Percentiles rank a stretch among this genome's conserved stretches.
These are phyloP conservation scores for Scaptomyza parva DNA, from an alignment of 2,888 invertebrate species.

Conservation along the genomic window DNA sequence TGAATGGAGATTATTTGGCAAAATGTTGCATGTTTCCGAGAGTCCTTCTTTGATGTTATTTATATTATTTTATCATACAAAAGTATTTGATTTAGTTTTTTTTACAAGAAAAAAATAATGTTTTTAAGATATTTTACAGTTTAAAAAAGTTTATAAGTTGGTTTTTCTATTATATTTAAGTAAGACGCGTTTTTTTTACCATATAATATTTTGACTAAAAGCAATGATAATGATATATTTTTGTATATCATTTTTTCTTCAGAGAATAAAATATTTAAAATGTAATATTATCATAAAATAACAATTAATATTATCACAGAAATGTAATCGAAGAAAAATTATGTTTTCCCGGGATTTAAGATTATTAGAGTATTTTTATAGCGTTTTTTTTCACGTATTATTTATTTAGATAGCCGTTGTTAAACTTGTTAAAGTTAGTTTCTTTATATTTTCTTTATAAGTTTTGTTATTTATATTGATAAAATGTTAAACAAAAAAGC, in stretches of 20 bases:
- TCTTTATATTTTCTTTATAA: background rate
- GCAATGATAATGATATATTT: too few species aligned
- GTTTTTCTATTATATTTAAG: too few species aligned
- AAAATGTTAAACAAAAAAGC: conserved; percentile 15
- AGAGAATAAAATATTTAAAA: too few species aligned
- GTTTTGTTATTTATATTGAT: conserved; percentile 3
- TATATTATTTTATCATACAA: background rate
- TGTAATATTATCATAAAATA: too few species aligned
- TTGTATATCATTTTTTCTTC: too few species aligned
- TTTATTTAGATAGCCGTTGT: conserved; percentile 1
- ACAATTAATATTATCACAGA: too few species aligned
- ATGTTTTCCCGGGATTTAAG: background rate
- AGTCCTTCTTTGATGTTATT: conserved; percentile 3
- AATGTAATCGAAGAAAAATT: background rate
- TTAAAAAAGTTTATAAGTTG: too few species aligned
- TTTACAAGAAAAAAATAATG: too few species aligned
- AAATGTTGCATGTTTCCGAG: conserved; percentile 28
- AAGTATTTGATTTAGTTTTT: too few species aligned
- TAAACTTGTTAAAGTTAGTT: conserved; percentile 1
- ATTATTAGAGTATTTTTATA: background rate
- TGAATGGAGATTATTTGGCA: conserved; percentile 20
- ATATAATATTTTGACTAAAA: too few species aligned
- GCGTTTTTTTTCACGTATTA: background rate
- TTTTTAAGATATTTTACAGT: too few species aligned
- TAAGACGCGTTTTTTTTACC: too few species aligned